These are phyloP conservation scores for Lasius fuliginosus DNA, from an alignment of 2,888 invertebrate genomes.

Conservation along the genomic window DNA sequence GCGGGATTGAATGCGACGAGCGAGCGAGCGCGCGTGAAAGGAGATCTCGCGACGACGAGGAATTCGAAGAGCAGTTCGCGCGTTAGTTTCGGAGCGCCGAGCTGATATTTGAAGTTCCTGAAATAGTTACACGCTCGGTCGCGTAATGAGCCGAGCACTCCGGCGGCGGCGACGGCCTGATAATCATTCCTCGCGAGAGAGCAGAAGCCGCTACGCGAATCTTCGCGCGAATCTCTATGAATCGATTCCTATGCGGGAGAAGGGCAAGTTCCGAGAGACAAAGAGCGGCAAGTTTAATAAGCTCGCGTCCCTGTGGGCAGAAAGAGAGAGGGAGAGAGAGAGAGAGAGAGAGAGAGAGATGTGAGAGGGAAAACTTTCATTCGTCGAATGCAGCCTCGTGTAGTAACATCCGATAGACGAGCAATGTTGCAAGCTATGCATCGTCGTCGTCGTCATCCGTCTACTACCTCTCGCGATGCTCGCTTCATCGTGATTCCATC, in stretches of 20 bases:
- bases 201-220: background rate
- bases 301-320: conserved; percentile 30
- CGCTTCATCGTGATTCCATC: conserved; percentile 52
- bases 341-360: too few species aligned
- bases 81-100: conserved; percentile 64
- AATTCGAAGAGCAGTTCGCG: conserved; percentile 52
- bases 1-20: conserved; percentile 41
- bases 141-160: conserved; percentile 76
- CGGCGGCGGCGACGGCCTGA: conserved; percentile 65
- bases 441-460: conserved; percentile 33
- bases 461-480: conserved; percentile 33
- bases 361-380: conserved; percentile 8
- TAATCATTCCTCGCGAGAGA: conserved; percentile 75
- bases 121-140: conserved; percentile 74
- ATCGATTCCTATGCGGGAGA: conserved; percentile 14
- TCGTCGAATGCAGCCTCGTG: conserved; percentile 20
- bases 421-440: conserved; percentile 33
- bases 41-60: conserved; percentile 52
- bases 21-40: conserved; percentile 6
- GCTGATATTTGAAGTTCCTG: conserved; percentile 81
- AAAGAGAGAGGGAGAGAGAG: background rate
- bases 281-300: conserved; percentile 39
- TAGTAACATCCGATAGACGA: conserved; percentile 49
- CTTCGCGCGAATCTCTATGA: conserved; percentile 29
- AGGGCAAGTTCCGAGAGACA: conserved; percentile 13